These are phyloP conservation scores for Melangyna quadrimaculata DNA, from an alignment of 2,888 invertebrate species.

Conservation along the genomic window DNA sequence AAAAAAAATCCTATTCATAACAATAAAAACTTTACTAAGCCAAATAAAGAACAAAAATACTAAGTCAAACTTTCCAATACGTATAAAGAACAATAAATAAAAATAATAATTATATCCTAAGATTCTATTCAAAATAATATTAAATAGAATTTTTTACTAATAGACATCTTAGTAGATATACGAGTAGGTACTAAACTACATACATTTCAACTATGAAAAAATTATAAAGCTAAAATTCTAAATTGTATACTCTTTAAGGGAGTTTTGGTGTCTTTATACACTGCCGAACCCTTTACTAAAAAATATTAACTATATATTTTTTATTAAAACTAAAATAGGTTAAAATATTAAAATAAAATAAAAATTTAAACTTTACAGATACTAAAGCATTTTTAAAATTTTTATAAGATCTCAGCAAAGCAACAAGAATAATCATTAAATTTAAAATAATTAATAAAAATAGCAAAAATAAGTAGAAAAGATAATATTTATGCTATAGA, in stretches of 20 bases:
- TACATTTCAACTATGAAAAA: conserved; percentile 49
- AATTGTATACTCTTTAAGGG: conserved; percentile 22
- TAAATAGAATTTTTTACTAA: background rate
- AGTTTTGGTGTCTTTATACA: background rate
- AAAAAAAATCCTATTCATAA: conserved; percentile 38
- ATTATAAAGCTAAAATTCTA: conserved; percentile 74
- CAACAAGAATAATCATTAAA: conserved; percentile 51
- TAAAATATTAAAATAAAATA: background rate
- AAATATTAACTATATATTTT: background rate
- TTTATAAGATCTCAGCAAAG: conserved; percentile 47
- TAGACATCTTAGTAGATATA: background rate
- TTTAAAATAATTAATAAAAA: conserved; percentile 31
- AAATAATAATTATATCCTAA: background rate
- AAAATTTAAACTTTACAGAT: too few species aligned
- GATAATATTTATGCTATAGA: background rate
- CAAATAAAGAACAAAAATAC: background rate
- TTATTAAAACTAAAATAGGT: background rate
- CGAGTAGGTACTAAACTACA: conserved; percentile 8
- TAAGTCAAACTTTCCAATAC: background rate
- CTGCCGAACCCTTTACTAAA: conserved; percentile 5
- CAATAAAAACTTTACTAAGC: conserved; percentile 32
- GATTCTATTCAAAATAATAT: background rate
- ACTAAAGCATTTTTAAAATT: background rate
- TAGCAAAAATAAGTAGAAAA: background rate
- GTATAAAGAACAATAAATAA: conserved; percentile 11